These are phyloP conservation scores for Dicrurus megarhynchus DNA, from an alignment of 2,113 vertebrate genomes.

Conservation along the genomic window DNA sequence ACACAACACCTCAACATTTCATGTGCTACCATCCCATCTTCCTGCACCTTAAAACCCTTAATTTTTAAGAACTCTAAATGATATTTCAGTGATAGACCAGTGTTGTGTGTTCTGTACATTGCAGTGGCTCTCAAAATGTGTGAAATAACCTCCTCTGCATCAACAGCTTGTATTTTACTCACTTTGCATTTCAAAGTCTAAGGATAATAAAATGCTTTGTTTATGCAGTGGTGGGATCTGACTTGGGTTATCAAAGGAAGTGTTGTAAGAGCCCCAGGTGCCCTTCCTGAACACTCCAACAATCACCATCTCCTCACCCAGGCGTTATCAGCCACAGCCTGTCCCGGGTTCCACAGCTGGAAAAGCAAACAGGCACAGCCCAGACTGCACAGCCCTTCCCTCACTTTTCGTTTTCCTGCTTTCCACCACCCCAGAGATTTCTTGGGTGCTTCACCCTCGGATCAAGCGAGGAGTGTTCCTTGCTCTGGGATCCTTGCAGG, in stretches of 20 bases:
- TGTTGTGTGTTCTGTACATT: background rate
- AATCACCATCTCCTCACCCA: background rate
- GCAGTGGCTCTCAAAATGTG: background rate
- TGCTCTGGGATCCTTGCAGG: background rate
- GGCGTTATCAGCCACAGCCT: background rate
- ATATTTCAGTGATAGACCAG: no score
- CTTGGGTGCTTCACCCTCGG: background rate
- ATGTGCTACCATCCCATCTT: background rate
- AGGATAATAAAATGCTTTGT: background rate
- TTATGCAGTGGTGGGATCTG: background rate
- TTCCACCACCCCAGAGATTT: background rate
- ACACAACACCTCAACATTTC: background rate
- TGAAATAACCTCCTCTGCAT: background rate
- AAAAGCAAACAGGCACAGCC: background rate
- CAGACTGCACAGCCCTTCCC: background rate
- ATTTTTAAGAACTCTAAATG: background rate
- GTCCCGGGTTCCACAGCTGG: background rate
- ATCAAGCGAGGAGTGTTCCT: background rate
- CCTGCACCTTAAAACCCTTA: background rate
- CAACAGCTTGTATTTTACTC: background rate
- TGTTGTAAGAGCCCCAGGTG: background rate
- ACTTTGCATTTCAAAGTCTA: background rate
- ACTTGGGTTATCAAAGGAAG: background rate
- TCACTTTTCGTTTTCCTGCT: background rate
- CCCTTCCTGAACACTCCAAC: background rate